These are phyloP conservation scores for Diarsia rubi DNA, from an alignment of 2,888 invertebrate species.

Conservation along the genomic window DNA sequence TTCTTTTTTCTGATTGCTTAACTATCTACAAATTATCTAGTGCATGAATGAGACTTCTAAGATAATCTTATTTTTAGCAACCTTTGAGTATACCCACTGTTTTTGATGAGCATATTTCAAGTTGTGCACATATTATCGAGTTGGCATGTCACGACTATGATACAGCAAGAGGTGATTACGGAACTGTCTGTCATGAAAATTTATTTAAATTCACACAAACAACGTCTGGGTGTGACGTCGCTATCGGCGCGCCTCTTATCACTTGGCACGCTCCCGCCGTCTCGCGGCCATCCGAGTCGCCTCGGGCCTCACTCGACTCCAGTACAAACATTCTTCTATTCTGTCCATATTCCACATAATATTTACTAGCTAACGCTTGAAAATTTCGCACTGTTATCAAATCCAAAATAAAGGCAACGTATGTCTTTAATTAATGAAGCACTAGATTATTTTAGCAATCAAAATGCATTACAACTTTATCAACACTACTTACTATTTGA, in stretches of 20 bases:
- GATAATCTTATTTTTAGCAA: slow-evolving; percentile 34
- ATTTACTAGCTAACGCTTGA: slow-evolving; percentile 64
- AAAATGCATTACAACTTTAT: slow-evolving; percentile 41
- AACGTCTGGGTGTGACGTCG: slow-evolving; percentile 91
- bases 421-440: slow-evolving; percentile 6
- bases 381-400: slow-evolving; percentile 28
- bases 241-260: slow-evolving; percentile 91
- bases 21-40: slow-evolving; percentile 9
- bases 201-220: slow-evolving; percentile 91
- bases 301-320: slow-evolving; percentile 82
- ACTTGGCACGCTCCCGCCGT: slow-evolving; percentile 90
- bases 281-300: slow-evolving; percentile 85
- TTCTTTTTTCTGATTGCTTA: slow-evolving; percentile 8
- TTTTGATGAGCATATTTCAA: slow-evolving; percentile 69
- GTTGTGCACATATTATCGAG: slow-evolving; percentile 78
- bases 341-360: slow-evolving; percentile 71
- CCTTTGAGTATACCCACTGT: slow-evolving; percentile 64
- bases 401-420: slow-evolving; percentile 21
- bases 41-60: slow-evolving; percentile 26
- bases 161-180: slow-evolving; percentile 89
- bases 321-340: slow-evolving; percentile 81
- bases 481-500: slow-evolving; percentile 88
- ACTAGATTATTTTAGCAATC: slow-evolving; percentile 28
- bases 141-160: slow-evolving; percentile 85
- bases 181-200: slow-evolving; percentile 91